These are phyloP conservation scores for Thalassophryne amazonica DNA, from an alignment of 2,797 vertebrate genomes.

Conservation along the genomic window DNA sequence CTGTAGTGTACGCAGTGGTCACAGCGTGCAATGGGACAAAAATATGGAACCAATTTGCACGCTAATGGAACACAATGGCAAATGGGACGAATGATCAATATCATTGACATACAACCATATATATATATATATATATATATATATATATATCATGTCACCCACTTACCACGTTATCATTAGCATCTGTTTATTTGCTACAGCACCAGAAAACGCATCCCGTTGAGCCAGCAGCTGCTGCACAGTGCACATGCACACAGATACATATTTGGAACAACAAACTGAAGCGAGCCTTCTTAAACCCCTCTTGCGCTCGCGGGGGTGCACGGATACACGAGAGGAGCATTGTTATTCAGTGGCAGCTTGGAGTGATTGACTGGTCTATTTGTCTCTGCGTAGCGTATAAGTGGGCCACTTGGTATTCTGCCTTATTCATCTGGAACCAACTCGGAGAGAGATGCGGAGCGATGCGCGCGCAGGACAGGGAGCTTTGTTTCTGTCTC, in stretches of 20 bases:
- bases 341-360: slow-evolving; percentile 65
- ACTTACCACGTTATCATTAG: slow-evolving; percentile 13
- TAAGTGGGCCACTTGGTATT: slow-evolving; percentile 77
- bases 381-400: slow-evolving; percentile 68
- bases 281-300: slow-evolving; percentile 8
- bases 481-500: slow-evolving; percentile 49
- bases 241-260: slow-evolving; percentile 17
- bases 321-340: slow-evolving; percentile 22
- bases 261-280: slow-evolving; percentile 26
- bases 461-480: slow-evolving; percentile 45
- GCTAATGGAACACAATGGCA: no score
- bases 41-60: no score
- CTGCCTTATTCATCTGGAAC: slow-evolving; percentile 71
- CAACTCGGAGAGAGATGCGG: slow-evolving; percentile 61
- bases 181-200: not conserved
- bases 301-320: not conserved
- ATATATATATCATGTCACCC: no score
- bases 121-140: no score
- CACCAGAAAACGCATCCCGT: not conserved
- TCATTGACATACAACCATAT: no score
- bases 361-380: slow-evolving; percentile 74
- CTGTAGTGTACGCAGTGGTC: no score
- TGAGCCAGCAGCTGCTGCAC: slow-evolving; percentile 1
- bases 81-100: no score
- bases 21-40: no score